These are phyloP conservation scores for Meleagris gallopavo DNA, from an alignment of 2,113 vertebrate genomes.

Conservation along the genomic window DNA sequence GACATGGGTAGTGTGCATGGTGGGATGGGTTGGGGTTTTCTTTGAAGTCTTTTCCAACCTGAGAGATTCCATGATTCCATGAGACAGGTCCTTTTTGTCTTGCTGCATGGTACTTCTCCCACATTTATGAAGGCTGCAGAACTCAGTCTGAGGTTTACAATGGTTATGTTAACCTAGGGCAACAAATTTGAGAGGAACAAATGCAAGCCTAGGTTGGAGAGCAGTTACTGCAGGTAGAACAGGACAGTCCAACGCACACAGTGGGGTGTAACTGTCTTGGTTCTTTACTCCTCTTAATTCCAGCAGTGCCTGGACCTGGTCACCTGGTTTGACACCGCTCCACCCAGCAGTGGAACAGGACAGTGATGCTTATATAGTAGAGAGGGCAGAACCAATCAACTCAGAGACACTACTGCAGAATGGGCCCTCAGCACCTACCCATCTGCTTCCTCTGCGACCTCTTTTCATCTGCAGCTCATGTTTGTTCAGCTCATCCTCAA, in stretches of 20 bases:
- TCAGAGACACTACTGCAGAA: not conserved
- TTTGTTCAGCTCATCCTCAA: not conserved
- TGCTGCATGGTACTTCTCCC: accelerated
- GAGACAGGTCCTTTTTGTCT: not conserved
- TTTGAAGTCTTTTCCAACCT: too few species aligned
- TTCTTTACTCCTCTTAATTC: not conserved
- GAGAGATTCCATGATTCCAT: too few species aligned
- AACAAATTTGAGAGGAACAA: not conserved
- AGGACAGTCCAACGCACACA: accelerated
- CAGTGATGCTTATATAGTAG: too few species aligned
- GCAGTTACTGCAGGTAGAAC: not conserved
- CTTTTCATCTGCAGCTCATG: not conserved
- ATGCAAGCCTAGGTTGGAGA: not conserved
- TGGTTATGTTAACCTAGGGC: not conserved
- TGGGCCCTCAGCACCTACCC: not conserved
- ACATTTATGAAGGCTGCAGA: not conserved
- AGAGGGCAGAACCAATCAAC: not conserved
- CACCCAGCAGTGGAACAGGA: not conserved
- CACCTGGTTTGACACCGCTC: accelerated
- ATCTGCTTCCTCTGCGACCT: accelerated
- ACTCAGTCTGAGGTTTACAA: accelerated
- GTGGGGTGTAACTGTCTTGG: not conserved
- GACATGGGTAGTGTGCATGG: too few species aligned
- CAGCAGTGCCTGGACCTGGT: not conserved
- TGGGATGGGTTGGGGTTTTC: too few species aligned